A percentile compares a stretch with the other conserved stretches of the same genome.
phyloP scores from a whole-genome alignment of 2,113 vertebrate species.

The Tachycineta bicolor region DNA sequence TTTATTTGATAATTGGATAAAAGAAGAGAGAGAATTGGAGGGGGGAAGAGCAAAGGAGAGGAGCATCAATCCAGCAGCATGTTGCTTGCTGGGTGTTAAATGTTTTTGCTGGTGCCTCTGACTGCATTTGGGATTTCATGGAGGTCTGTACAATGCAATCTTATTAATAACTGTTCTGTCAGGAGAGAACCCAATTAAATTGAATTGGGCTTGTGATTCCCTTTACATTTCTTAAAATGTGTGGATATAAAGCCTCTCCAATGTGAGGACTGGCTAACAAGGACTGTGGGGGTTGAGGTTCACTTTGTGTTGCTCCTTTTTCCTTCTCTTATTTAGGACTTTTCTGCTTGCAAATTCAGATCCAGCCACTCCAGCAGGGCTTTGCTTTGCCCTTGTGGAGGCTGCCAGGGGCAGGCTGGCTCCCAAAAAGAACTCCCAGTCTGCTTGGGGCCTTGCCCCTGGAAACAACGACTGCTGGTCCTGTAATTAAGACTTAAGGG shows the following conservation, averaged over 20 bases:
- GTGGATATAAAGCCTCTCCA: conserved; percentile 65
- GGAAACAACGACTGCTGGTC: not conserved
- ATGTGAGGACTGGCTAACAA: conserved; percentile 62
- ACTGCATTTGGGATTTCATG: conserved; percentile 67
- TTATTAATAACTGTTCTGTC: conserved; percentile 81
- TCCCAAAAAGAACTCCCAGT: not conserved
- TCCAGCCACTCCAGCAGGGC: not conserved
- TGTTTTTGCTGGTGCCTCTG: conserved; percentile 50
- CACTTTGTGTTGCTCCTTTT: not conserved
- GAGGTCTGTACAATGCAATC: conserved; percentile 71
- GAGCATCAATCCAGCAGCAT: not conserved
- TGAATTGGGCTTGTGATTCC: conserved; percentile 78
- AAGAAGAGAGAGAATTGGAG: conserved; percentile 19
- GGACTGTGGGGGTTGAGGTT: not conserved
- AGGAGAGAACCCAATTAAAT: conserved; percentile 82
- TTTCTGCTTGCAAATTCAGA: conserved; percentile 36
- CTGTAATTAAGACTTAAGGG: conserved; percentile 67
- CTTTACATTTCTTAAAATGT: conserved; percentile 70
- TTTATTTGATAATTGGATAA: conserved; percentile 61
- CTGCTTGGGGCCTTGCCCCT: not conserved
- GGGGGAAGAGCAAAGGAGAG: not conserved
- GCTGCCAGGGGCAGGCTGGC: not conserved
- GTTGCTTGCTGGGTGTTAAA: conserved; percentile 60
- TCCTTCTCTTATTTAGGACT: conserved; percentile 23
- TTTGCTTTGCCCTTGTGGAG: not conserved